These are phyloP conservation scores for Montipora capricornis DNA, from an alignment of 64 coral and sea anemone species.

Conservation along the genomic window DNA sequence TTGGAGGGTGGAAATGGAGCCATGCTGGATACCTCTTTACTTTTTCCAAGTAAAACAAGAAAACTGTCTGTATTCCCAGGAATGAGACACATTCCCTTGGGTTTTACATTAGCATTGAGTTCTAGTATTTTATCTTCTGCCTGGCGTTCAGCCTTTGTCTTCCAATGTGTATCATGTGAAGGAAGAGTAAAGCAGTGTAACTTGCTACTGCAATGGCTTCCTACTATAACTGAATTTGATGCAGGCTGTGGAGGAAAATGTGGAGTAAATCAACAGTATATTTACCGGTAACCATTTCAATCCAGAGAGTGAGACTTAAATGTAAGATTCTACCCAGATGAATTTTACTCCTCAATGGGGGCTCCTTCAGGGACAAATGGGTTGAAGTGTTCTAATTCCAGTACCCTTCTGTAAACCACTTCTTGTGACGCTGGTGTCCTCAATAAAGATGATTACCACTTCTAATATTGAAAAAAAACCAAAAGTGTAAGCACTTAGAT, in stretches of 20 bases:
- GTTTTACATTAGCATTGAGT: neutral
- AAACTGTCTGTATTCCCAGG: neutral
- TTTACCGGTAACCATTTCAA: neutral
- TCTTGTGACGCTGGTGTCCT: too few species aligned
- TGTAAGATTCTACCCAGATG: neutral
- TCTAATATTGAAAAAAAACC: too few species aligned
- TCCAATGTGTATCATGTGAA: neutral
- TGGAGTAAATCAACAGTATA: too few species aligned
- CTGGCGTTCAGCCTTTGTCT: neutral
- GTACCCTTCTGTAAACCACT: too few species aligned
- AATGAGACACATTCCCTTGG: constrained; percentile 19
- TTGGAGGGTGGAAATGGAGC: constrained; percentile 1
- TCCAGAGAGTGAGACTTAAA: neutral
- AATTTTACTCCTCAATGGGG: too few species aligned
- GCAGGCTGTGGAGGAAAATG: neutral
- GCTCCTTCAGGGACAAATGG: too few species aligned
- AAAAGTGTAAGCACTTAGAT: too few species aligned
- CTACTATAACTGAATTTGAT: constrained; percentile 19
- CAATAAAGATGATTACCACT: too few species aligned
- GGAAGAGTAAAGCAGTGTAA: neutral
- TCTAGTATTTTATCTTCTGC: neutral
- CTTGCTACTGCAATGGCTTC: constrained; percentile 17
- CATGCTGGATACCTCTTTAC: neutral
- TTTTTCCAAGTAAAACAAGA: constrained; percentile 29
- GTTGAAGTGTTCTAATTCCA: too few species aligned